Evolutionary conservation across 2,888 invertebrate genomes (phyloP), one percentile per base, ranked within the genome.

Genomic region (Beris chalybata): DNA sequence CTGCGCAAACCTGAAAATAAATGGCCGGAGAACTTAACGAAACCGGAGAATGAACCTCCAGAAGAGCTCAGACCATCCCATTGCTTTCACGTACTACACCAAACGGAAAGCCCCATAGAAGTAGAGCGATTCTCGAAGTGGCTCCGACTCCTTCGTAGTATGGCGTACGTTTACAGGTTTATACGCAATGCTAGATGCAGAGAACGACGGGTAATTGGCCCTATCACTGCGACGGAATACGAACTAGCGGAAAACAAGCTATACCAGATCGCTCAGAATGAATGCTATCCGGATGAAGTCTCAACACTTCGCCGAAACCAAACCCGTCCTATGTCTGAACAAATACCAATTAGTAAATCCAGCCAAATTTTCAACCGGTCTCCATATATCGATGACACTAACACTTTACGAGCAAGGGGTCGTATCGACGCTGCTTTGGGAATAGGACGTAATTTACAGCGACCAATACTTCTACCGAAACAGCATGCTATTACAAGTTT

Each of bases 301-400:
- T 30, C n/a, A 29, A 29, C 31, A 3, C 22, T 53, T 13, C 15
- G 22, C 3, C 48, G 22, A 48, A 48, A 48, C 22, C 48, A 48
- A 48, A 22, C 13, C 48, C 22, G 15, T 1, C 48, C 48, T 15
- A 48, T 15, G 3, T 22, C 48, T 15, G 48, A 48, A 22, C 13
- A 48, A 48, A 48, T 48, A 22, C n/a, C 29, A 3, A 53, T 53
- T 29, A 53, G 22, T 3, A 22, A 31, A 30, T 29, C 15, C 4
- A 53, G 53, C 12, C 15, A 12, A 12, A 53, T 53, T 53, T 53
- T 13, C 22, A 15, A 53, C 6, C 22, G 15, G n/a, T 29, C 53
- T 22, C 53, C 53, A n/a, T 53, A 53, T 53, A 30, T 53, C n/a
- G 53, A 48, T 48, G 48, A 53, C 12, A 3, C 12, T 53, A 22